Conservation (phyloP, 2,797 vertebrate species). For the Microctenopoma steveboyesi region DNA sequence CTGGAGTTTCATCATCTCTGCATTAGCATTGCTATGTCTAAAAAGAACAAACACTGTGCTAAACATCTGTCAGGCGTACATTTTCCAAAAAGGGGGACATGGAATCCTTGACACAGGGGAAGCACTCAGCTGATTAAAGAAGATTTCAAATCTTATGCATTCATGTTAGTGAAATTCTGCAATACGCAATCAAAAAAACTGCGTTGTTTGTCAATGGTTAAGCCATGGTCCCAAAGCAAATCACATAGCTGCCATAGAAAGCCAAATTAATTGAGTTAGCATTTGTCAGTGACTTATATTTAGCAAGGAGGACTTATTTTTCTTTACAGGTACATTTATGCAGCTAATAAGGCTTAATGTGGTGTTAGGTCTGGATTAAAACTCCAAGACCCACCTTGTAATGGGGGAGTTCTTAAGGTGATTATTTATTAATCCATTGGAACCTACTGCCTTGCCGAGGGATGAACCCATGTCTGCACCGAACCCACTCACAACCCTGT, state of each 20-base stretch:
- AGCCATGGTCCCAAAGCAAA: background rate
- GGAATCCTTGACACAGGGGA: constrained; percentile 35
- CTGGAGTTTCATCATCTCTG: constrained; percentile 63
- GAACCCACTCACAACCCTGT: constrained; percentile 62
- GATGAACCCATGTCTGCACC: constrained; percentile 63
- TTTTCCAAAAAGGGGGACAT: constrained; percentile 37
- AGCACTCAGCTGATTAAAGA: constrained; percentile 42
- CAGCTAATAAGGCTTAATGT: constrained; percentile 59
- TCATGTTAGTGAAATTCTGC: constrained; percentile 35
- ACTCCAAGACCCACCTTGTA: constrained; percentile 54
- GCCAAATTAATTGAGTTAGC: constrained; percentile 16
- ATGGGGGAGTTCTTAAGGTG: constrained; percentile 63
- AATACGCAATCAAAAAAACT: constrained; percentile 40
- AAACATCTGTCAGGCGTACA: constrained; percentile 56
- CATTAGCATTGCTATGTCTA: constrained; percentile 40
- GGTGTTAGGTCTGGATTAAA: constrained; percentile 58
- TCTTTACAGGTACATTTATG: constrained; percentile 51
- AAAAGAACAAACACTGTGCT: constrained; percentile 60
- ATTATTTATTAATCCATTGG: constrained; percentile 73
- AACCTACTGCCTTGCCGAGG: constrained; percentile 62
- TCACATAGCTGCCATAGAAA: constrained; percentile 3
- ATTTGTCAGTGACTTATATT: constrained; percentile 46
- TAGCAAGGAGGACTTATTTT: constrained; percentile 36
- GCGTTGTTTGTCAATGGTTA: constrained; percentile 34
- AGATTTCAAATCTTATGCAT: constrained; percentile 51